These are phyloP conservation scores for Cryptoleucopteryx plumbea DNA, from an alignment of 2,113 vertebrate species.

Conservation along the genomic window DNA sequence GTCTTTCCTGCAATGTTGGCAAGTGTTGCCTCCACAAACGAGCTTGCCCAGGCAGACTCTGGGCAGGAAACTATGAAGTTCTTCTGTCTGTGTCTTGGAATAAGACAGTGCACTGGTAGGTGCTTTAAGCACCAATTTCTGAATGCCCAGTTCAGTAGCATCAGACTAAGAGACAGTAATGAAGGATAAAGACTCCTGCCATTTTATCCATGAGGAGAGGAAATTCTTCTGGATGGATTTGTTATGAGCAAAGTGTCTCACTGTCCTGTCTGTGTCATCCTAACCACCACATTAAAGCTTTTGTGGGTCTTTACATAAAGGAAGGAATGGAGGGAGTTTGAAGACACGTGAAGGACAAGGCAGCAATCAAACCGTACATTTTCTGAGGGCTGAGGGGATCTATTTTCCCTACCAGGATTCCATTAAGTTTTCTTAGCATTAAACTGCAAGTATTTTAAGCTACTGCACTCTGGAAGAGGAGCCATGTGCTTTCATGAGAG, in stretches of 20 bases:
- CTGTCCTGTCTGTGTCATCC: neutral
- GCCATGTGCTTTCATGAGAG: slow-evolving; percentile 5
- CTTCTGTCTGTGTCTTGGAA: neutral
- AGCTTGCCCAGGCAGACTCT: neutral
- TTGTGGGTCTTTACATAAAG: neutral
- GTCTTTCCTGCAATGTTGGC: neutral
- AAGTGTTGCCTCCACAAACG: neutral
- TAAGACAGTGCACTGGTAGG: neutral
- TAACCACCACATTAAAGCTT: neutral
- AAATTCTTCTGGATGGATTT: neutral
- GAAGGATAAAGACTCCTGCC: neutral
- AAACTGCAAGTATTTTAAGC: slow-evolving; percentile 40
- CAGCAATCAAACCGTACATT: neutral
- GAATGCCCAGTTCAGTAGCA: neutral
- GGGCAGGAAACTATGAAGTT: neutral
- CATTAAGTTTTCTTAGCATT: slow-evolving; percentile 41
- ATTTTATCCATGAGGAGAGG: neutral
- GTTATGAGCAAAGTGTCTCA: neutral
- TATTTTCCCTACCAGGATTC: neutral
- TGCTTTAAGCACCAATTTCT: neutral
- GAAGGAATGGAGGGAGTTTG: neutral
- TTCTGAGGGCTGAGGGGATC: neutral
- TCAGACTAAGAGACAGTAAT: neutral
- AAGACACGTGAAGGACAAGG: neutral
- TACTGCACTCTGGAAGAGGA: slow-evolving; percentile 21